A percentile compares a stretch with the other conserved stretches of the same genome.
Conservation (phyloP, 2,113 vertebrate species). For the Malurus melanocephalus region DNA sequence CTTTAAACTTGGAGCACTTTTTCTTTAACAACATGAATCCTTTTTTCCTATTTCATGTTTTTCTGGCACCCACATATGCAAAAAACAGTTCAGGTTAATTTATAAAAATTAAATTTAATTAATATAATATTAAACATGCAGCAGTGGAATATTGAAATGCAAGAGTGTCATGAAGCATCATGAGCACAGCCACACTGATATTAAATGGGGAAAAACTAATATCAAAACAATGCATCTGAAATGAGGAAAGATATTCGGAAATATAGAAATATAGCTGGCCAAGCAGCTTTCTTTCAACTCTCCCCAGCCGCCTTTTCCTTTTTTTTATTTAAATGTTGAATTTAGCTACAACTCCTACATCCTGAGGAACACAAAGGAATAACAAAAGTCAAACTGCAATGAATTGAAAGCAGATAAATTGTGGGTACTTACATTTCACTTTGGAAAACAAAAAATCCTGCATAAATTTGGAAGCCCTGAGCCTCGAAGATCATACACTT, state of each 20-base stretch:
- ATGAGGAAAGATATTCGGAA: neutral
- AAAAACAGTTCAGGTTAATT: neutral
- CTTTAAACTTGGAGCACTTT: neutral
- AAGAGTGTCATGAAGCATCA: neutral
- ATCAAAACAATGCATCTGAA: neutral
- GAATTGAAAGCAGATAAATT: neutral
- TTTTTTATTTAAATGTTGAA: neutral
- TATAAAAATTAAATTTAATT: too few relatives aligned
- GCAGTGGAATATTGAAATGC: neutral
- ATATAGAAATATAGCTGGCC: neutral
- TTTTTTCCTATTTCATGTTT: neutral
- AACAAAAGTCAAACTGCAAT: neutral
- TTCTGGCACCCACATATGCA: neutral
- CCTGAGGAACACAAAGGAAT: neutral
- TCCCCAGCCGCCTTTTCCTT: rapidly evolving
- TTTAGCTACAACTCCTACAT: neutral
- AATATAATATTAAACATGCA: neutral
- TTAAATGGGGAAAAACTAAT: rapidly evolving
- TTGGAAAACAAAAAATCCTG: neutral
- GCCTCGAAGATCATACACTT: neutral
- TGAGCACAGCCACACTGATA: neutral
- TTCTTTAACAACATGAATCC: neutral
- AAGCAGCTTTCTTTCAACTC: neutral
- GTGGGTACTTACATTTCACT: neutral
- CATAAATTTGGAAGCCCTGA: neutral